Evolutionary conservation across 2,797 vertebrate genomes (phyloP), one percentile per base, ranked within the genome.

Genomic region (Pangasius macronema): DNA sequence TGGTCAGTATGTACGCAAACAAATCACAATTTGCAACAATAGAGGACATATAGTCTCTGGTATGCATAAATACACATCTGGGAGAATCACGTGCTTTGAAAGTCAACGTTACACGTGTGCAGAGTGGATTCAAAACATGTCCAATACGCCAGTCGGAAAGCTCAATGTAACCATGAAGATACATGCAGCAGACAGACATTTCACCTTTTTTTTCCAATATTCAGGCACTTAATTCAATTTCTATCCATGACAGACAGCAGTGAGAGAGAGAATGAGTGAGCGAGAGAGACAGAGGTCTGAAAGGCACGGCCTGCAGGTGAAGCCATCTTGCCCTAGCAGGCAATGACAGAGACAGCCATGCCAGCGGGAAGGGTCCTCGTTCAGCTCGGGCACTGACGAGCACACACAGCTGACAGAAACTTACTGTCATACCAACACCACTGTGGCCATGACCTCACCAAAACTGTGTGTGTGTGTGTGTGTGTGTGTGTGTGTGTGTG

Each of bases 291-390:
- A 30, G 24, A 14, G 5, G 27, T 51, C 33, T 55, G 14, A 79
- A 79, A 55, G 33, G 76, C 18, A 9, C 18, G 57, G 76, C 30
- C 76, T 79, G 76, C 86, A 91, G 90, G 90, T 89, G 87, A 89
- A 88, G 88, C 88, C 83, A 87, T 89, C 84, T 89, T 61, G 39
- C 83, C 87, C 90, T 88, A 81, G 88, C 88, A 88, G 90, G 87
- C 88, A 88, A 85, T 73, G 83, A 88, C 85, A 79, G 87, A 88
- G 88, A 73, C 83, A 91, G 90, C 83, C 83, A 84, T 70, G 73
- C 83, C 87, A 79, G 87, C 53, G 87, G 88, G 46, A 87, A 87
- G 81, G 61, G 51, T 49, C 61, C 46, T 67, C 82, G 33, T 5
- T 83, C 61, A 33, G 36, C 24, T 42, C 18, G 9, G 81, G 24